Evolutionary conservation across 1,140 invertebrate species (phyloP).

Genomic region (Phthorimaea operculella): DNA sequence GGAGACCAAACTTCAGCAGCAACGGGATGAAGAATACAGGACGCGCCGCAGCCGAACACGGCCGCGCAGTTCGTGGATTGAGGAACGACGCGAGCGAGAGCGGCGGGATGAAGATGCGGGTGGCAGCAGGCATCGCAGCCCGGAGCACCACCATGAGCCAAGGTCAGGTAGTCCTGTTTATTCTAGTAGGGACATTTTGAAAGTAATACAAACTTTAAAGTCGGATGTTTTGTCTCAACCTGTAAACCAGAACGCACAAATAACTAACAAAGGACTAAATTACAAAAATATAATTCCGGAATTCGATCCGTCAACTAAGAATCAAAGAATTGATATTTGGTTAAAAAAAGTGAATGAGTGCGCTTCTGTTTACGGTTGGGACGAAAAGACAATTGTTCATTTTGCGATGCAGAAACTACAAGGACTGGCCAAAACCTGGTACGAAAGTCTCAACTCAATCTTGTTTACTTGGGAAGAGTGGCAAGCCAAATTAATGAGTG

Average conservation of each 20-base stretch:
- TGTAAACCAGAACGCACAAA: slow-evolving; percentile 2
- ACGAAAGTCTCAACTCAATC: slow-evolving; percentile 10
- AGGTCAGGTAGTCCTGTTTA: slow-evolving; percentile 13
- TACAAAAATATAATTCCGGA: slow-evolving; percentile 14
- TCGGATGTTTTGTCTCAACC: not conserved
- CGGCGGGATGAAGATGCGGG: too few species aligned
- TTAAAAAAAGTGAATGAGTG: slow-evolving; percentile 14
- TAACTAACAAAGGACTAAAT: not conserved
- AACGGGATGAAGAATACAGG: not conserved
- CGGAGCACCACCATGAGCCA: not conserved
- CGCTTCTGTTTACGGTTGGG: slow-evolving; percentile 13
- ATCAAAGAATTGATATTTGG: slow-evolving; percentile 10
- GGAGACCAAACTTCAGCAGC: not conserved
- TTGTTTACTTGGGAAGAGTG: slow-evolving; percentile 12
- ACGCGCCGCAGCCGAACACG: not conserved
- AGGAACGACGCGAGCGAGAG: not conserved
- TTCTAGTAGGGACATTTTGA: slow-evolving; percentile 6
- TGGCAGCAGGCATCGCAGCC: not conserved
- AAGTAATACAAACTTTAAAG: slow-evolving; percentile 8
- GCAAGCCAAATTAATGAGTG: slow-evolving; percentile 8
- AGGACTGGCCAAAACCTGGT: slow-evolving; percentile 14
- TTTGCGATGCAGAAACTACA: slow-evolving; percentile 13
- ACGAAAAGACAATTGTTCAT: slow-evolving; percentile 9
- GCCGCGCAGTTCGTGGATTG: not conserved
- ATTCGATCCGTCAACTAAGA: slow-evolving; percentile 11